Base-by-base conservation (phyloP, 2,888 invertebrate species). In the Liodrosophila aerea region DNA sequence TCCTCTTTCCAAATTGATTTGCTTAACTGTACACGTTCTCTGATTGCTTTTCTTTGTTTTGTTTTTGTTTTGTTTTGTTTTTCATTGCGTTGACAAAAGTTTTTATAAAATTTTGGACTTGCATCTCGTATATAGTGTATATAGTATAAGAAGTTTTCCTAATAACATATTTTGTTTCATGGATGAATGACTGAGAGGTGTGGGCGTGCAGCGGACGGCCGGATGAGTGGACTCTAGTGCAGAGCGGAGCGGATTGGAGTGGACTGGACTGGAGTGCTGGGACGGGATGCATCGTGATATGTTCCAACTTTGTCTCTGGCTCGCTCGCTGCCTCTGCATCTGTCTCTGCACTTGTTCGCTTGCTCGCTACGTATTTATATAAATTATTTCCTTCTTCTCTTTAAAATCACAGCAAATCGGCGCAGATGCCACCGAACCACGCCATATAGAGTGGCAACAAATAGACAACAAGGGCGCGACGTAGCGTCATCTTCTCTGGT, bases 351-450 rank as follows among this genome's bases (percentile, higher is more conserved):
- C 64, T 68, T 72, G 54, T 58, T 73, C 63, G 70, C 74, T 60
- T 52, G 69, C 65, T 68, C 54, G 57, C 61, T 67, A 59, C 44
- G 57, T 50, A 50, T 56, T 43, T 12, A 12, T 39, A 41, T 56
- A 56, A 22, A 22, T 22, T 22, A 22, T 22, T 4, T 22, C n/a
- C n/a, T 30, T 2, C n/a, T 9, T 30, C n/a, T 30, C n/a, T 2
- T 30, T 7, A 9, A 30, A 92, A 93, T 94, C 95, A 95, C 92
- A 95, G 94, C 91, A 95, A 92, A 90, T 96, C 95, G 85, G 94
- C 93, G 89, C 96, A 93, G 83, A 95, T 94, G 68, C 94, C 93
- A 59, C 94, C 93, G 64, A 96, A 94, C 96, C 96, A 96, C 87
- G 95, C 94, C 90, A 96, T 93, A 75, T 95, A 94, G 36, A 96